Base-by-base conservation (phyloP, 23 tunicate species). In the Ascidia mentula region DNA sequence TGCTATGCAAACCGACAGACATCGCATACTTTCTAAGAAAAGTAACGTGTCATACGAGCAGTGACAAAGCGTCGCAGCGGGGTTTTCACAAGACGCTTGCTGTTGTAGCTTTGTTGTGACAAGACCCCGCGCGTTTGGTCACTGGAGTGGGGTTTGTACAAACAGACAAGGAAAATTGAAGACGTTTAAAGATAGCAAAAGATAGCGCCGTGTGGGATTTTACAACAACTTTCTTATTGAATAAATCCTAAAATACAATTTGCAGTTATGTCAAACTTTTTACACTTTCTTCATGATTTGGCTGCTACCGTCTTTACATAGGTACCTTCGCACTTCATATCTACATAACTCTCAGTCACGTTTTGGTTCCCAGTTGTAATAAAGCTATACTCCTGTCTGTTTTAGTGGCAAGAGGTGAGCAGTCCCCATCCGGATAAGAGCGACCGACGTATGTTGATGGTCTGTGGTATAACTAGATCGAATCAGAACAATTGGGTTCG, bases 401-500 rank as follows among this genome's bases (percentile, higher is more conserved):
- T 5, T 6, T 69, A 96, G 99, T 96, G 99, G 99, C 84, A 87
- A 31, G 99, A 96, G 59, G 80, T 77, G 32, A 82, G 85, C 46
- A 80, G 87, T 37, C 81, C 82, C 0, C 90, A 91, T 60, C 82
- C 80, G 22, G 85, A 84, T 34, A 97, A 93, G 4, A 88, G 76
- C 82, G 99, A 96, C 37, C 42, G 87, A 40, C 42, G 99, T 46
- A 82, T 84, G 74, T 77, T 91, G 72, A 84, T 79, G 83, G 96
- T 91, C 20, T 96, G 99, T 77, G 76, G 80, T 83, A 86, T 96
- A 0, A 42, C 36, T 24, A 77, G 77, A 31, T 77, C 84, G 32
- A 77, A 91, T 28, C 90, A 96, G 73, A 72, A 96, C 83, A 96
- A 96, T 79, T 96, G 99, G 99, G 72, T 91, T 6, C 83, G 99